A percentile compares a stretch with the other conserved stretches of the same genome.
Evolutionary conservation across 2,113 vertebrate genomes (phyloP).

Genomic region (Sinocyclocheilus anophthalmus): DNA sequence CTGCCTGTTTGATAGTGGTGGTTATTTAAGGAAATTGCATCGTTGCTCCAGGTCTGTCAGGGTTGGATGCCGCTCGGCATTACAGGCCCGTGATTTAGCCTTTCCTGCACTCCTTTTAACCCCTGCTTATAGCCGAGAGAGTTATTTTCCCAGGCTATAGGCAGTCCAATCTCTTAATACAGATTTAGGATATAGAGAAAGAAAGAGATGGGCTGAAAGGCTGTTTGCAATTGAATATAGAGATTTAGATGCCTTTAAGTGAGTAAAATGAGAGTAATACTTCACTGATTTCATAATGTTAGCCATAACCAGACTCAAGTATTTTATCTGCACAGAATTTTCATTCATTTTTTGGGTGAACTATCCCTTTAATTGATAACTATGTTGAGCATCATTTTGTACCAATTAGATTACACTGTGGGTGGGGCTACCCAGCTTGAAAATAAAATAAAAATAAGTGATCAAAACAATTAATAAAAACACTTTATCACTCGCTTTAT

Average conservation of each 20-base stretch:
- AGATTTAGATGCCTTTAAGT: not conserved
- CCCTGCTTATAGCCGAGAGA: slow-evolving; percentile 47
- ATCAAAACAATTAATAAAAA: not conserved
- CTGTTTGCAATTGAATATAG: not conserved
- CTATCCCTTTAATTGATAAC: not conserved
- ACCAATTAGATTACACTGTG: not conserved
- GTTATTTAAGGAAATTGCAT: slow-evolving; percentile 73
- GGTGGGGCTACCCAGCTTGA: not conserved
- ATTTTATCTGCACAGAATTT: not conserved
- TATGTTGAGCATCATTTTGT: not conserved
- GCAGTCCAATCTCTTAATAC: slow-evolving; percentile 21
- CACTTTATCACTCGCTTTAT: not conserved
- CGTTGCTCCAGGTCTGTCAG: slow-evolving; percentile 65
- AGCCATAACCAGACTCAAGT: not conserved
- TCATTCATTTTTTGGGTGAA: not conserved
- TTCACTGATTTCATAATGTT: not conserved
- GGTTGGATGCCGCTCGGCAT: slow-evolving; percentile 58
- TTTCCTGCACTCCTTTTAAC: slow-evolving; percentile 63
- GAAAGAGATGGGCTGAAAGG: not conserved
- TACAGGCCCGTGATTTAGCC: slow-evolving; percentile 66
- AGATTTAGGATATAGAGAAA: slow-evolving; percentile 39
- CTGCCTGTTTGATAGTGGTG: slow-evolving; percentile 38
- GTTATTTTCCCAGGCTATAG: slow-evolving; percentile 47
- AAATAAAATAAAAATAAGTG: not conserved
- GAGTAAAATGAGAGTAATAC: not conserved